Conservation (phyloP, 2,113 vertebrate species). For the Vanacampus margaritifer region DNA sequence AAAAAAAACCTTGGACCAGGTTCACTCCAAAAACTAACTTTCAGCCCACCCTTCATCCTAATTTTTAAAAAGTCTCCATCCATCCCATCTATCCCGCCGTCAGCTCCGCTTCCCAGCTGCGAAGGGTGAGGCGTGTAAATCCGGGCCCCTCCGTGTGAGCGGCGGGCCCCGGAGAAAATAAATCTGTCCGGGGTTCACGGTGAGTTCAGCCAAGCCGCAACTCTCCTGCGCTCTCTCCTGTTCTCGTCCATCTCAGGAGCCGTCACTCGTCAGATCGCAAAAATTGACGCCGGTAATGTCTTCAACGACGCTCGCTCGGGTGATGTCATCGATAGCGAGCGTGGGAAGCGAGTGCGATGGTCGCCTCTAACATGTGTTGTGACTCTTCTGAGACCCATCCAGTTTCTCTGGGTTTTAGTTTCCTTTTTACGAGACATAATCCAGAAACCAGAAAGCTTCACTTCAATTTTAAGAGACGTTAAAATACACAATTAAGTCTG, state of each 20-base stretch:
- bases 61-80: background rate
- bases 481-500: background rate
- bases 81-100: conserved; percentile 22
- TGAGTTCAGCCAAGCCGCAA: conserved; percentile 76
- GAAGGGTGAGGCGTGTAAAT: conserved; percentile 63
- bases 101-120: conserved; percentile 48
- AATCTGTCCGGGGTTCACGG: conserved; percentile 73
- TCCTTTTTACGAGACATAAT: background rate
- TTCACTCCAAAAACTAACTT: background rate
- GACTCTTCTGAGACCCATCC: background rate
- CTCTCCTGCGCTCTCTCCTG: conserved; percentile 34
- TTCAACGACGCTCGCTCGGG: background rate
- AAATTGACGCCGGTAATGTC: background rate
- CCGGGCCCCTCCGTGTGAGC: conserved; percentile 66
- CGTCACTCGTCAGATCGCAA: background rate
- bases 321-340: conserved; percentile 3
- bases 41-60: background rate
- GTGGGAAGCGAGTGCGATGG: conserved; percentile 5
- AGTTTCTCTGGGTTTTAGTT: background rate
- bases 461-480: background rate
- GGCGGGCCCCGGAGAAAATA: conserved; percentile 72
- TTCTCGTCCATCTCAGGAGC: background rate
- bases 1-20: background rate
- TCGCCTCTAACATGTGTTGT: background rate
- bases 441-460: background rate